Evolutionary conservation across 2,797 vertebrate genomes (phyloP).

Genomic region (Tapirus indicus): DNA sequence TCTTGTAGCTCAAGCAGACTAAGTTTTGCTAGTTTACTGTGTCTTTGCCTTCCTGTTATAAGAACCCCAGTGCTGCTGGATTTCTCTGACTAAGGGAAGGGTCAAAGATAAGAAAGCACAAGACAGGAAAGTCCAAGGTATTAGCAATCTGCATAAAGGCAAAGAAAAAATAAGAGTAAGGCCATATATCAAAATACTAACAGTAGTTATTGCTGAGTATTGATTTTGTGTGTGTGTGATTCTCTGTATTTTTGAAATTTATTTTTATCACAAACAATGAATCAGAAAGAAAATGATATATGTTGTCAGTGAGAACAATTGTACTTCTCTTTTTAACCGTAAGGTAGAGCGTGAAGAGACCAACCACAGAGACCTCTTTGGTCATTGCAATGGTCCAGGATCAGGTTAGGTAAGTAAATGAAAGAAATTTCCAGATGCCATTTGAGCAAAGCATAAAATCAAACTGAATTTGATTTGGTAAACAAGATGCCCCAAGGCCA

Average conservation of each 20-base stretch:
- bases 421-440: background rate
- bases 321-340: background rate
- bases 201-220: background rate
- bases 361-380: background rate
- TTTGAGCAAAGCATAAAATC: constrained; percentile 12
- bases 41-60: background rate
- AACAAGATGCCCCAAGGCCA: constrained; percentile 61
- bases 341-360: background rate
- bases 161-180: background rate
- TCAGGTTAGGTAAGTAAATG: background rate
- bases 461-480: constrained; percentile 60
- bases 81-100: background rate
- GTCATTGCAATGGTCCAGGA: background rate
- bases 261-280: background rate
- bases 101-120: background rate
- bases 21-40: background rate
- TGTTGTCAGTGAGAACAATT: background rate
- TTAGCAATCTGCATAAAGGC: background rate
- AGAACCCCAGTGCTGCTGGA: background rate
- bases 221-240: background rate
- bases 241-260: constrained; percentile 25
- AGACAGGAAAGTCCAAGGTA: background rate
- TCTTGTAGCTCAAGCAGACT: background rate
- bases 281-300: background rate
- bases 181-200: background rate